Conservation (phyloP, 2,888 invertebrate genomes). For the Saturnia pavonia region DNA sequence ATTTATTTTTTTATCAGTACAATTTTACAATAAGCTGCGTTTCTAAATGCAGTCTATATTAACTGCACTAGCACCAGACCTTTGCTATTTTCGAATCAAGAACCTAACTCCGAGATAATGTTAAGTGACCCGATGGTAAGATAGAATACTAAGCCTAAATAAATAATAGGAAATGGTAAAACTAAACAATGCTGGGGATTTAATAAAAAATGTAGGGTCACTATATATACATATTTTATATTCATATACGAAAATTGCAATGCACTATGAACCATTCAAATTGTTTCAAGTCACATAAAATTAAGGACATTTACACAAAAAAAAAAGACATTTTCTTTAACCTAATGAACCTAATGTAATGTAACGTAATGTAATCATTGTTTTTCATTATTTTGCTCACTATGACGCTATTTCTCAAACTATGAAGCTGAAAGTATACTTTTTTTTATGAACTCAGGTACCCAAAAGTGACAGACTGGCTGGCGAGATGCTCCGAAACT, state of each 20-base stretch:
- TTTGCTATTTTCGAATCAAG: background rate
- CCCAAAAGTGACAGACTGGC: conserved; percentile 52
- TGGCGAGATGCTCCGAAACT: conserved; percentile 46
- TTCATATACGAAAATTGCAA: background rate
- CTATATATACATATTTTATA: background rate
- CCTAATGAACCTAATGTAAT: no score
- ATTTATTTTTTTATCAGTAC: conserved; percentile 19
- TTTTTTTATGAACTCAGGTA: conserved; percentile 42
- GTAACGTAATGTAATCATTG: no score
- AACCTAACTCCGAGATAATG: no score
- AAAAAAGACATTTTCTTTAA: no score
- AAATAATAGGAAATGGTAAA: background rate
- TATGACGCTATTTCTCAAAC: background rate
- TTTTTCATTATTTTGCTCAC: no score
- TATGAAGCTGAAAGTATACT: background rate
- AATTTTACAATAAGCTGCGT: background rate
- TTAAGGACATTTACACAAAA: no score
- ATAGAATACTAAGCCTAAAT: background rate
- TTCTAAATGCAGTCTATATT: background rate
- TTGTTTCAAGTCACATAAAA: no score
- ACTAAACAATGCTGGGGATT: background rate
- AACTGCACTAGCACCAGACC: background rate
- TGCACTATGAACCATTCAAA: no score
- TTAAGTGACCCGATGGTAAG: background rate
- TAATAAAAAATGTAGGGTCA: background rate